Conservation (phyloP, 1,140 invertebrate species). For the Drosophila ambigua region DNA sequence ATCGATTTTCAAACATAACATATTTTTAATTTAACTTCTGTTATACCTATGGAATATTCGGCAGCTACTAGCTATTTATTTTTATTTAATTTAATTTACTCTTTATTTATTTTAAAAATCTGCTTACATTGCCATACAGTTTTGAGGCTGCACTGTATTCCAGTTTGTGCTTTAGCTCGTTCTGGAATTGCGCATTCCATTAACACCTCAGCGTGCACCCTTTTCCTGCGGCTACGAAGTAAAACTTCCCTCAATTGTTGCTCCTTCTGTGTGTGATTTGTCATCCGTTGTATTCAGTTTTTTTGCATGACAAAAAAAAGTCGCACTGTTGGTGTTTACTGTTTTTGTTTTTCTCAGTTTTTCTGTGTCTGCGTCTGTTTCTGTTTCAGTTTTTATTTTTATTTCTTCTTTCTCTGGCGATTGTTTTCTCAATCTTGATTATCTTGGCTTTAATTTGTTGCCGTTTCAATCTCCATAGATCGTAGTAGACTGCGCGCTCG, state of each 20-base stretch:
- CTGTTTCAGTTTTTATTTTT: slow-evolving; percentile 13
- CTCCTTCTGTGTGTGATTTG: slow-evolving; percentile 16
- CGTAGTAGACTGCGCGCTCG: slow-evolving; percentile 9
- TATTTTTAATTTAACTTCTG: background rate
- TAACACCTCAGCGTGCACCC: slow-evolving; percentile 59
- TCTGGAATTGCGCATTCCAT: slow-evolving; percentile 61
- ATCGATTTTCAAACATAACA: background rate
- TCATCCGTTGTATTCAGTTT: slow-evolving; percentile 19
- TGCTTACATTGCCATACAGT: no score
- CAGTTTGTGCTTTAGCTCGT: slow-evolving; percentile 12
- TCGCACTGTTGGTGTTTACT: no score
- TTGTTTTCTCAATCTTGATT: slow-evolving; percentile 54
- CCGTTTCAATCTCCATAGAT: slow-evolving; percentile 14
- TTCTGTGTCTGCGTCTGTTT: slow-evolving; percentile 22
- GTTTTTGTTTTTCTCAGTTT: slow-evolving; percentile 11
- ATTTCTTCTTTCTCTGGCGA: slow-evolving; percentile 12
- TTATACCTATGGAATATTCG: background rate
- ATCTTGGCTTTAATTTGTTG: slow-evolving; percentile 78
- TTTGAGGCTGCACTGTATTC: background rate
- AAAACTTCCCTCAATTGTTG: background rate
- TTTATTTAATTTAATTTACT: no score
- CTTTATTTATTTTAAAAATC: no score
- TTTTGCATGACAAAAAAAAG: slow-evolving; percentile 63
- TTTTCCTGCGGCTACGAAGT: slow-evolving; percentile 4
- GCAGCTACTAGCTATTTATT: no score